Percentiles rank a stretch among this genome's conserved stretches.
phyloP scores from a whole-genome alignment of 2,113 vertebrate genomes.

The Polypterus senegalus region DNA sequence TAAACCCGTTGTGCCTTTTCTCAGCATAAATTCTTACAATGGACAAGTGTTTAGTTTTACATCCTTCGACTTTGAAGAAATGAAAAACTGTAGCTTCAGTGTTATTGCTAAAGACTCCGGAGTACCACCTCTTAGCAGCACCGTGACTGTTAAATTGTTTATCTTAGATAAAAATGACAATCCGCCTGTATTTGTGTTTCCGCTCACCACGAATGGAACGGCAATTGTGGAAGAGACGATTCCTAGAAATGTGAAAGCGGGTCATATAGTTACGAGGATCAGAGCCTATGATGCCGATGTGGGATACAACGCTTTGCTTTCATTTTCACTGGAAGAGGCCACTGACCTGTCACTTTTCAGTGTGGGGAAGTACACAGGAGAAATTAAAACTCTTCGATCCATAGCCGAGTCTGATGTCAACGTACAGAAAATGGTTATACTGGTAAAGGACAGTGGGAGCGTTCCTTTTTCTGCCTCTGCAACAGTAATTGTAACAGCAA shows the following conservation, averaged over 20 bases:
- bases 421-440: too few relatives aligned
- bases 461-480: too few relatives aligned
- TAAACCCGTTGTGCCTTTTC: conserved; percentile 9
- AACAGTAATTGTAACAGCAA: too few relatives aligned
- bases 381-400: too few relatives aligned
- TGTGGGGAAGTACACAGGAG: too few relatives aligned
- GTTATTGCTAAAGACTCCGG: conserved; percentile 52
- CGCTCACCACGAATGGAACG: conserved; percentile 35
- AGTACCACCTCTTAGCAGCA: conserved; percentile 43
- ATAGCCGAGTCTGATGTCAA: too few relatives aligned
- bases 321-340: conserved; percentile 37
- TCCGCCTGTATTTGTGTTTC: conserved; percentile 30
- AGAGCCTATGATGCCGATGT: conserved; percentile 38
- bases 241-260: conserved; percentile 35
- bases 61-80: conserved; percentile 29
- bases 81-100: conserved; percentile 24
- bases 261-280: conserved; percentile 40
- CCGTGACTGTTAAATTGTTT: conserved; percentile 39
- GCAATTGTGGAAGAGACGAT: conserved; percentile 36
- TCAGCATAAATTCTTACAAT: conserved; percentile 28
- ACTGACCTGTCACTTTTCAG: too few relatives aligned
- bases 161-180: conserved; percentile 49
- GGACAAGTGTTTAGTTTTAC: conserved; percentile 27
- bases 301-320: conserved; percentile 40
- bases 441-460: too few relatives aligned